Conservation (phyloP, 2,113 vertebrate species). For the Meles meles region DNA sequence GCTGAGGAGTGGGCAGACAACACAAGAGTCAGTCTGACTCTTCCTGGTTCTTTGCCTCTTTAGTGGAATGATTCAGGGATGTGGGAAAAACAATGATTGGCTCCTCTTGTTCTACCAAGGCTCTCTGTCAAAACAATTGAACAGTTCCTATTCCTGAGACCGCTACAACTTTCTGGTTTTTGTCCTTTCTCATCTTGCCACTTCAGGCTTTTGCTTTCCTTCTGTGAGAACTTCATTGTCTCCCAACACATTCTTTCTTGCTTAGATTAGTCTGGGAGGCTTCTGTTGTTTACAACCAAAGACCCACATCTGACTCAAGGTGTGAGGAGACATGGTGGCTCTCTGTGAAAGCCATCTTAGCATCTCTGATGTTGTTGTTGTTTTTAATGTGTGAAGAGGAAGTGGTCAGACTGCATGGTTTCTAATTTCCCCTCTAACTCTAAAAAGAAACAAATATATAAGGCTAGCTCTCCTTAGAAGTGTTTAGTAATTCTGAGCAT, state of each 20-base stretch:
- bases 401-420: not conserved
- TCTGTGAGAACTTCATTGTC: not conserved
- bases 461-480: not conserved
- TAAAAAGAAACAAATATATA: not conserved
- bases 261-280: not conserved
- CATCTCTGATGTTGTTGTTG: not conserved
- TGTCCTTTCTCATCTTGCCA: not conserved
- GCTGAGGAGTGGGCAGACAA: not conserved
- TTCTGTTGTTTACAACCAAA: not conserved
- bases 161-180: not conserved
- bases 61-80: not conserved
- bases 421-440: slow-evolving; percentile 1
- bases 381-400: not conserved
- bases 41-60: not conserved
- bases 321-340: not conserved
- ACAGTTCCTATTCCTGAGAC: not conserved
- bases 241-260: not conserved
- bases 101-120: not conserved
- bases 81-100: not conserved
- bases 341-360: not conserved
- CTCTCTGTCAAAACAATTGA: not conserved
- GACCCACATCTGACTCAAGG: not conserved
- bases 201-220: not conserved
- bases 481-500: slow-evolving; percentile 17
- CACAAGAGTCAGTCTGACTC: not conserved